phyloP scores from a whole-genome alignment of 2,113 vertebrate species.

The Otis tarda region DNA sequence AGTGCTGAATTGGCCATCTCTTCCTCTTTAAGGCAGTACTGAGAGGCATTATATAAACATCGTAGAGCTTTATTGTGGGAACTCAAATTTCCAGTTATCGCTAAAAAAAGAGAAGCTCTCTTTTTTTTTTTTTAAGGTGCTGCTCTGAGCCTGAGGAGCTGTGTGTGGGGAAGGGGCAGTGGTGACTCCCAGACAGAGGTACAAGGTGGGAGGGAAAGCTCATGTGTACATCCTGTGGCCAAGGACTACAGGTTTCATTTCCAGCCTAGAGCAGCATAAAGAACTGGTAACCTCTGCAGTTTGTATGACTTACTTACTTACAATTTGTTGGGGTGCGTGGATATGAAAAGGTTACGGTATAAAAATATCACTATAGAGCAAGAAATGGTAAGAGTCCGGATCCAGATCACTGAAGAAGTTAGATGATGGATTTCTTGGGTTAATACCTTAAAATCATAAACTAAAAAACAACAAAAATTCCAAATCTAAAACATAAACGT shows the following conservation, averaged over 20 bases:
- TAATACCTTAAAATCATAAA: not conserved
- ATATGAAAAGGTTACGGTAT: not conserved
- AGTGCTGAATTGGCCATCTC: not conserved
- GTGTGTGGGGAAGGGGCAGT: too few species aligned
- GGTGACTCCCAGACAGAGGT: not conserved
- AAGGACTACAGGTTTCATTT: not conserved
- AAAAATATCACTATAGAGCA: slow-evolving; percentile 41
- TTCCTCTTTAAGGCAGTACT: not conserved
- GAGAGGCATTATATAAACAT: not conserved
- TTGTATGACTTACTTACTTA: not conserved
- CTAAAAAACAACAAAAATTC: not conserved
- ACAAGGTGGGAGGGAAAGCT: not conserved
- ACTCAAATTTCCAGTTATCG: not conserved
- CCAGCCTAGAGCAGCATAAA: not conserved
- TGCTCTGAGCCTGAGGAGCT: not conserved
- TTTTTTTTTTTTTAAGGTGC: not conserved
- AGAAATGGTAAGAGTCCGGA: not conserved
- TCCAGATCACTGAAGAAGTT: not conserved
- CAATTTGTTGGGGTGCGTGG: not conserved
- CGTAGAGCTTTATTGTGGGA: not conserved
- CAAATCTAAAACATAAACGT: not conserved
- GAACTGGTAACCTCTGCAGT: not conserved
- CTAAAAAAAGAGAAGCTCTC: not conserved
- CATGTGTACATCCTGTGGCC: not conserved
- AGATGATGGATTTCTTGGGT: not conserved